Base-by-base conservation (phyloP, 2,888 invertebrate genomes). In the Pomacea canaliculata region DNA sequence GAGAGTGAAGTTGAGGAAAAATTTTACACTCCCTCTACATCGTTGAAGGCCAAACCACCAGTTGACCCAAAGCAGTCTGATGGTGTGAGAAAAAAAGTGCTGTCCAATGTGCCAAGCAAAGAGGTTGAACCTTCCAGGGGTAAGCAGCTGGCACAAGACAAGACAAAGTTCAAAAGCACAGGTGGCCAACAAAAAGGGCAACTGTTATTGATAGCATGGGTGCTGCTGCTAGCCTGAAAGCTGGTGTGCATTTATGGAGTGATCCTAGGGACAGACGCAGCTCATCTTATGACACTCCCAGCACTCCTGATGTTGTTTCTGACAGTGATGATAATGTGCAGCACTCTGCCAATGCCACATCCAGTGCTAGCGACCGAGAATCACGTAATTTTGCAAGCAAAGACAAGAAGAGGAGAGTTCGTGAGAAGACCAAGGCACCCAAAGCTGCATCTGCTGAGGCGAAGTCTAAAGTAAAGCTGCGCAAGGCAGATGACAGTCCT, bases 101-200 rank as follows among this genome's bases (percentile, higher is more conserved):
- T 67, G 5, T 83, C 81, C 27, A 75, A 69, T 86, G 89, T 81
- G 89, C 92, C 46, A 93, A 94, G 84, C 93, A 56, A 16, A 56
- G 51, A 16, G 16, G 37, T 37, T 37, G 51, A 56, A 56, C 12
- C 8, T 56, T 77, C 83, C 10, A 81, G 82, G 73, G 83, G 81
- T 82, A 88, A 82, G 76, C 82, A 82, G 80, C 83, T 83, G 76
- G 82, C 82, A 80, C 82, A 77, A 80, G 78, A 84, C 74, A 82
- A 84, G 1, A 85, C 85, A 66, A 81, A 81, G 70, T 86, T 84
- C 69, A 86, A 85, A 71, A 84, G 85, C 12, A 16, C 51, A 56
- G 51, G 3, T 56, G 51, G 51, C 51, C 51, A 56, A 1, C 7
- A 63, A 19, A 27, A 63, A 27, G 63, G 23, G 4, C 19, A 19